These are phyloP conservation scores for Cavia aperea DNA, from an alignment of 2,113 vertebrate genomes.

Conservation along the genomic window DNA sequence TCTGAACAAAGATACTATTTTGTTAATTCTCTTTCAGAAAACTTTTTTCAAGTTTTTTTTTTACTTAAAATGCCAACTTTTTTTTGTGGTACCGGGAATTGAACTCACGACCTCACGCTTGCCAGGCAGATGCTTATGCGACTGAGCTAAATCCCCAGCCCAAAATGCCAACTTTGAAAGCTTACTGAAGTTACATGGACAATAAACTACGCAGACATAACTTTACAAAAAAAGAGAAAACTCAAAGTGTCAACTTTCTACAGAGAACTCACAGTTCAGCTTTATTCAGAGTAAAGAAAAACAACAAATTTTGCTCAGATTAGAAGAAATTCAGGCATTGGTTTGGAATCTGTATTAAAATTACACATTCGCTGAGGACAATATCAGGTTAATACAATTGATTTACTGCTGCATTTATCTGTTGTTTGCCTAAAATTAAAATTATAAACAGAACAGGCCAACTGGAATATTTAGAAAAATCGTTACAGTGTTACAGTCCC, in stretches of 20 bases:
- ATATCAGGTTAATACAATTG: too few relatives aligned
- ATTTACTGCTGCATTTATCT: not conserved
- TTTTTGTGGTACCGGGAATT: too few relatives aligned
- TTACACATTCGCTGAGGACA: not conserved
- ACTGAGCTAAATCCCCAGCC: conserved; percentile 57
- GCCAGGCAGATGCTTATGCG: too few relatives aligned
- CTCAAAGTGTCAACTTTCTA: conserved; percentile 69
- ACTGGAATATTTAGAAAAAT: not conserved
- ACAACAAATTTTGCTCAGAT: conserved; percentile 48
- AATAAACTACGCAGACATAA: conserved; percentile 74
- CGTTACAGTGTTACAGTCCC: not conserved
- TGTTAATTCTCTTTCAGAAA: conserved; percentile 29
- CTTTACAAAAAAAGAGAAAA: conserved; percentile 32
- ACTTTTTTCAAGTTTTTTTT: conserved; percentile 75
- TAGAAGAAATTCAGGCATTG: not conserved
- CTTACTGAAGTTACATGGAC: conserved; percentile 64
- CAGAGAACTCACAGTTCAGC: conserved; percentile 73
- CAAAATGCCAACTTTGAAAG: conserved; percentile 62
- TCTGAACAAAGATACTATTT: not conserved
- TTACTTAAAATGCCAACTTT: too few relatives aligned
- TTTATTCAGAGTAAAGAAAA: conserved; percentile 78
- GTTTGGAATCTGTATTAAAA: not conserved
- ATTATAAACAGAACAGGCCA: not conserved
- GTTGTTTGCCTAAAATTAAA: not conserved
- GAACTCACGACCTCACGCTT: too few relatives aligned